Base-by-base conservation (phyloP, 2,797 vertebrate species). In the Trachops cirrhosus region DNA sequence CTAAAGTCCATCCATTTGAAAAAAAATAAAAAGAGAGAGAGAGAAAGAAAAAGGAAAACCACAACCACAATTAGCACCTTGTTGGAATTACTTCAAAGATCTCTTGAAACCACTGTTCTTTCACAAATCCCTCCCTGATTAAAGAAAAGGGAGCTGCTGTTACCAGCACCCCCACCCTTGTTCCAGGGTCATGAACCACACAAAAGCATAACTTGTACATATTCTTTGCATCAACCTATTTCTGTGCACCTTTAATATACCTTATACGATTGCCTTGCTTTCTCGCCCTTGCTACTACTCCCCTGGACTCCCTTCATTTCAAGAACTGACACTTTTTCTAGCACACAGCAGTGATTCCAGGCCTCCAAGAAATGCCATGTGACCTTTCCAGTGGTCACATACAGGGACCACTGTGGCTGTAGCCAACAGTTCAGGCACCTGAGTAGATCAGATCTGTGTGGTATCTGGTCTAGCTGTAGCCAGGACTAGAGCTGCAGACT, bases 11-110 rank as follows among this genome's bases (percentile, higher is more conserved):
- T 16, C 75, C 96, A 96, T 82, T 70, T 1, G 37, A 64, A 82
- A 39, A 39, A 1, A 9, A 32, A 22, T 5, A 68, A 14, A 19
- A 14, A 15, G 16, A 44, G 39, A 50, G 29, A 16, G 12, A 15
- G 26, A 39, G 54, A 37, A 75, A 96, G 64, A 73, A 85, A 96
- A 80, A 95, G 96, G 93, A 95, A 96, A 97, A 95, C 96, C 96
- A 97, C 91, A 97, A 93, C 92, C 94, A 97, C 97, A 96, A 95
- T 96, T 95, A 97, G 96, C 93, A 93, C 97, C 93, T 93, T 97
- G 91, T 48, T 97, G 96, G 97, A 97, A 96, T 91, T 62, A 95
- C 92, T 96, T 96, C 97, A 96, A 96, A 96, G 96, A 73, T 39
- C 62, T 96, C 88, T 84, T 21, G 77, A 95, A 96, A 94, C 89